Evolutionary conservation across 2,888 invertebrate species (phyloP).

Genomic region (Trichogramma dendrolimi): DNA sequence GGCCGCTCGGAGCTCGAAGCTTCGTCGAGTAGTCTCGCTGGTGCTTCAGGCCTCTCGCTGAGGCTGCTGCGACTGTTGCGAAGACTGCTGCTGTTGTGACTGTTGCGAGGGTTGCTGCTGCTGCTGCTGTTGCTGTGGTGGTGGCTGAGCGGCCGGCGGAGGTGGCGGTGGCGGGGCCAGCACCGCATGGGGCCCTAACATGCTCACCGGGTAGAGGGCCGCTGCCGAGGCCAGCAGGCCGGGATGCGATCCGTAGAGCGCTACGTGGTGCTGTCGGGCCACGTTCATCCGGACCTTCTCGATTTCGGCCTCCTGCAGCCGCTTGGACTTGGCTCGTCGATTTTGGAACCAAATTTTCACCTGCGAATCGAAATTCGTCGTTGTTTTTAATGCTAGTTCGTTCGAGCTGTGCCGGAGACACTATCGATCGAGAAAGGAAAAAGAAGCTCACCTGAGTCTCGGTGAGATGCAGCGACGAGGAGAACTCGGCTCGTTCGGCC

Average conservation of each 20-base stretch:
- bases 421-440: too few relatives aligned
- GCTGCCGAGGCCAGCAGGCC: constrained; percentile 41
- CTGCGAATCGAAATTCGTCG: constrained; percentile 48
- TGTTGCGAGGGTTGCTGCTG: constrained; percentile 3
- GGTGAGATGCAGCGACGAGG: constrained; percentile 84
- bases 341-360: constrained; percentile 95
- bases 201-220: constrained; percentile 45
- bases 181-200: constrained; percentile 47
- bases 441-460: constrained; percentile 73
- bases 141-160: too few relatives aligned
- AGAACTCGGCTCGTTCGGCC: constrained; percentile 96
- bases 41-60: constrained; percentile 33
- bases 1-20: too few relatives aligned
- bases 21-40: too few relatives aligned
- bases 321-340: constrained; percentile 92
- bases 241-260: constrained; percentile 46
- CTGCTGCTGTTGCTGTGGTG: background rate
- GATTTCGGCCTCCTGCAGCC: constrained; percentile 94
- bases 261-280: constrained; percentile 50
- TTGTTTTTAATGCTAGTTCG: background rate
- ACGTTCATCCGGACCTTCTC: constrained; percentile 88
- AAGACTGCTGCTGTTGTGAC: background rate
- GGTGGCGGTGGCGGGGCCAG: constrained; percentile 30
- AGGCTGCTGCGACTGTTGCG: constrained; percentile 36
- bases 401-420: too few relatives aligned